Percentiles rank a stretch among this genome's conserved stretches.
phyloP scores from a whole-genome alignment of 1,140 invertebrate species.

The Aphidius gifuensis region DNA sequence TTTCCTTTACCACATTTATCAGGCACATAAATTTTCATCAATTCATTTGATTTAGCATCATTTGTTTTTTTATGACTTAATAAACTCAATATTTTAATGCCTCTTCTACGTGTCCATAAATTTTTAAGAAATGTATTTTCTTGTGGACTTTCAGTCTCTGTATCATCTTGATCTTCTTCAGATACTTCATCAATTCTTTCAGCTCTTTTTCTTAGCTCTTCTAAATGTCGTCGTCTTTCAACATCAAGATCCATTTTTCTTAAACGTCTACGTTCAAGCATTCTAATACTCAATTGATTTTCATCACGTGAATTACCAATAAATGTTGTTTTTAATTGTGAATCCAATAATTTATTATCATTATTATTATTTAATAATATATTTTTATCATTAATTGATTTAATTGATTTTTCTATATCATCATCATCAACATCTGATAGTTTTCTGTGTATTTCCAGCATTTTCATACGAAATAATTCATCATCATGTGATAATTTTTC shows the following conservation, averaged over 20 bases:
- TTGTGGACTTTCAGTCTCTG: constrained; percentile 23
- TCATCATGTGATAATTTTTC: constrained; percentile 46
- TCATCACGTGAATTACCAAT: constrained; percentile 9
- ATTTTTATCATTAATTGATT: constrained; percentile 13
- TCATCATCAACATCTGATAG: constrained; percentile 46
- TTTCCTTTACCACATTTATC: constrained; percentile 39
- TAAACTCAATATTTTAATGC: constrained; percentile 45
- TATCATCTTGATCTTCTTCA: constrained; percentile 31
- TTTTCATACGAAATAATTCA: constrained; percentile 48
- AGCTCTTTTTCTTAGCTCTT: constrained; percentile 34
- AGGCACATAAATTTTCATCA: constrained; percentile 45
- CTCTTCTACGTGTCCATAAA: constrained; percentile 39
- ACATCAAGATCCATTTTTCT: constrained; percentile 27
- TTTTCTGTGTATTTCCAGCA: constrained; percentile 48
- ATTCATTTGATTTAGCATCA: constrained; percentile 36
- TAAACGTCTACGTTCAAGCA: constrained; percentile 20
- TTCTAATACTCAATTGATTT: background rate
- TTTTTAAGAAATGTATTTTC: constrained; percentile 41
- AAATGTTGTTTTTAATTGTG: constrained; percentile 4
- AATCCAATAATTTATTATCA: constrained; percentile 5
- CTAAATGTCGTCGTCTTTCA: constrained; percentile 29
- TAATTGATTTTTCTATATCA: constrained; percentile 1
- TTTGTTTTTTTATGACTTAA: constrained; percentile 40
- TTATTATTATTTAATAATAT: constrained; percentile 1
- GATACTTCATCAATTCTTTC: constrained; percentile 31